Evolutionary conservation across 2,888 invertebrate genomes (phyloP), one percentile per base, ranked within the genome.

Genomic region (Enchytraeus crypticus): DNA sequence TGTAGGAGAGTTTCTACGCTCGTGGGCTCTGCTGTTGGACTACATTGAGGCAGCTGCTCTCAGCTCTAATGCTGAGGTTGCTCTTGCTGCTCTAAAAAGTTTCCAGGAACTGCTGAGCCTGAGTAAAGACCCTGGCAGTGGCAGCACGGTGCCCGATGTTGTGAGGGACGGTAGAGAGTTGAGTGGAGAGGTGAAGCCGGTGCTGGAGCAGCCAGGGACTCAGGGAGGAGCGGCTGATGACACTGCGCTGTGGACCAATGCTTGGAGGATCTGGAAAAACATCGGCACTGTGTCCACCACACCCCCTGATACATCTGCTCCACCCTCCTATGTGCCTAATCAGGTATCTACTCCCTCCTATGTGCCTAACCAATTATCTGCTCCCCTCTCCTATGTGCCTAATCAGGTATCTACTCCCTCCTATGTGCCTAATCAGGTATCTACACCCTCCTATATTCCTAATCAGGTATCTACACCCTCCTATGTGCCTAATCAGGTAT

Each of bases 31-130:
- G 2, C 84, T 98, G 23, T 82, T 98, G 45, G 91, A 92, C 73
- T 95, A 92, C 73, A 90, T 98, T 73, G 77, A 79, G 66, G 66
- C 68, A 18, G 72, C 77, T 21, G 92, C 96, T 0, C 82, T 92
- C 53, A 87, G 89, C 72, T 89, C 88, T 78, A 97, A 92, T 78
- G 91, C 92, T 61, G 97, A 98, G 84, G 77, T 82, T 46, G 93
- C 96, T 0, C 84, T 97, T 70, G 92, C 96, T 2, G 95, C 96
- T 0, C 81, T 98, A 5, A 95, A 96, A 80, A 92, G 95, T 18
- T 90, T 97, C 80, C 96, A 97, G 82, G 96, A 97, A 79, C 90
- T 96, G 70, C 84, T 96, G 14, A 76, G 77, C 57, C 74, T 75
- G 45, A 71, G 67, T 60, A 65, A 70, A 47, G 74, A 73, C 38